Percentiles rank a stretch among this genome's conserved stretches.
These are phyloP conservation scores for Percopsis transmontana DNA, from an alignment of 2,113 vertebrate genomes.

Conservation along the genomic window DNA sequence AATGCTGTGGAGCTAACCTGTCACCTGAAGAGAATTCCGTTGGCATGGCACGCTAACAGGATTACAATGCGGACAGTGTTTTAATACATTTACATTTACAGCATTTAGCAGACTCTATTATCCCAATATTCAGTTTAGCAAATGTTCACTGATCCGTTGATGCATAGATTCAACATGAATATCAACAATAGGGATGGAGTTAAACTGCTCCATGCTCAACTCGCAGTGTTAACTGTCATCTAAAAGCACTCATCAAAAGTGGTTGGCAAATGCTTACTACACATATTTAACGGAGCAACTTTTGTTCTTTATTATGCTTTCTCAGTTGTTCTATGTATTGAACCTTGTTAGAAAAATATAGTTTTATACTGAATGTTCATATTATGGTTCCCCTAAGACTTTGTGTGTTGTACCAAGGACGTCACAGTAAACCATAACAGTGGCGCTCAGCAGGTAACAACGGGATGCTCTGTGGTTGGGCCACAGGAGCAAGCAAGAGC, in stretches of 20 bases:
- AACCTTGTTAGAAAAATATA: background rate
- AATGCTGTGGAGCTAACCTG: background rate
- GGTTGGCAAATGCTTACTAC: background rate
- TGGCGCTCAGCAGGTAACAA: no score
- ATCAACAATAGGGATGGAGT: no score
- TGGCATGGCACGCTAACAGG: background rate
- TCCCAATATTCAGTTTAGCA: no score
- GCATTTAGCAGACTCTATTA: no score
- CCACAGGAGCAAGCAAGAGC: no score
- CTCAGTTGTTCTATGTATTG: background rate
- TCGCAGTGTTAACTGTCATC: background rate
- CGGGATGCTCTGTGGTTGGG: no score
- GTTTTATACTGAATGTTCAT: background rate
- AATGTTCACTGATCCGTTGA: no score
- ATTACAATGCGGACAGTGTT: no score
- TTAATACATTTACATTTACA: no score
- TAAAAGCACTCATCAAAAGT: background rate
- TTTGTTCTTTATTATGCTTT: background rate
- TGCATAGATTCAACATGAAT: no score
- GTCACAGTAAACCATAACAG: background rate
- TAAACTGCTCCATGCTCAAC: background rate
- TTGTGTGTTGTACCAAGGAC: no score
- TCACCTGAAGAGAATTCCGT: conserved; percentile 7
- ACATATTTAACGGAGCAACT: background rate
- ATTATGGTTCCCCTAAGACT: background rate